Evolutionary conservation across 2,113 vertebrate genomes (phyloP).

Genomic region (Mungos mungo): DNA sequence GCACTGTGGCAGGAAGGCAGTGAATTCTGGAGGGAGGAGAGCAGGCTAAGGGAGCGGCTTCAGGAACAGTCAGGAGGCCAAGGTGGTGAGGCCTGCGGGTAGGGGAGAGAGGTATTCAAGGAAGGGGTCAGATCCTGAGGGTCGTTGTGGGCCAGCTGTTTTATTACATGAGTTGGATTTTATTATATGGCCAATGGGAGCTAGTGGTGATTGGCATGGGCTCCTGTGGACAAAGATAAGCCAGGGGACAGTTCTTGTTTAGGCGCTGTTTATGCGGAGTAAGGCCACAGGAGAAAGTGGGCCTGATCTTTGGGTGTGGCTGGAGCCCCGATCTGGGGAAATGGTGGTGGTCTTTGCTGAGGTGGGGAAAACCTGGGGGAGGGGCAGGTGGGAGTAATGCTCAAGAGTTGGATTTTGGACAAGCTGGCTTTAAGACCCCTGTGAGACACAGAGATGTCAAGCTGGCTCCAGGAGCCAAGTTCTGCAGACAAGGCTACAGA

Average conservation of each 20-base stretch:
- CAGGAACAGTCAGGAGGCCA: neutral
- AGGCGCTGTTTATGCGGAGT: neutral
- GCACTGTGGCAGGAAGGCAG: neutral
- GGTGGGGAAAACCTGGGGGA: neutral
- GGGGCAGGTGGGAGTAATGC: neutral
- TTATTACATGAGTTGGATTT: neutral
- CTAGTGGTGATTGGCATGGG: neutral
- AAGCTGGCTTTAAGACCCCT: neutral
- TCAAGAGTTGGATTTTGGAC: neutral
- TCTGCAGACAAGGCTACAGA: neutral
- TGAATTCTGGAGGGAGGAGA: neutral
- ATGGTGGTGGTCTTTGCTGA: neutral
- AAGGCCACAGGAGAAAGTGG: neutral
- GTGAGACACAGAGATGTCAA: neutral
- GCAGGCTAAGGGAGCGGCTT: accelerated
- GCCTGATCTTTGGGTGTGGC: neutral
- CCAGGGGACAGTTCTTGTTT: neutral
- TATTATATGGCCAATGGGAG: neutral
- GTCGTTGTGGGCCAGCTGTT: neutral
- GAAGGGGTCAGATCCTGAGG: neutral
- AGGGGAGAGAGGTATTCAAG: neutral
- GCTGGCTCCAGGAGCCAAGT: neutral
- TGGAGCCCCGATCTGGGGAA: neutral
- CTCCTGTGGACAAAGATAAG: neutral
- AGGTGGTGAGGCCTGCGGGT: neutral